A percentile compares a stretch with the other conserved stretches of the same genome.
Evolutionary conservation across 1,140 invertebrate species (phyloP).

Genomic region (Heliothis subflexa): DNA sequence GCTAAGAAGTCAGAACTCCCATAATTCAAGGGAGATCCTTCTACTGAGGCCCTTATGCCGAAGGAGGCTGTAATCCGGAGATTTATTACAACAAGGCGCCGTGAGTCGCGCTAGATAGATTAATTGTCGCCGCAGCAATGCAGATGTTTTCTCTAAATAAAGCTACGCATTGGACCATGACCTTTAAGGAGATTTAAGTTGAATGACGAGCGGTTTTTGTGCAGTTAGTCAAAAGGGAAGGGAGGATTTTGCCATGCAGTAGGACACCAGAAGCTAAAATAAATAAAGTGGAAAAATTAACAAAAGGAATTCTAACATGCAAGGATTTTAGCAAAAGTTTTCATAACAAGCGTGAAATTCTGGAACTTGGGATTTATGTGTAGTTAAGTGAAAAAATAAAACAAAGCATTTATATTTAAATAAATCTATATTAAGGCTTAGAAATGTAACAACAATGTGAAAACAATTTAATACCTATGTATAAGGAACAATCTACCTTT

Average conservation of each 20-base stretch:
- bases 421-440: background rate
- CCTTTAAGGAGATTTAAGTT: background rate
- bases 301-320: too few relatives aligned
- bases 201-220: too few relatives aligned
- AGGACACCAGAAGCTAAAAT: too few relatives aligned
- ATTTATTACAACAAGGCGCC: constrained; percentile 40
- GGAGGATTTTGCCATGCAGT: background rate
- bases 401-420: background rate
- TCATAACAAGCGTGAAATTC: too few relatives aligned
- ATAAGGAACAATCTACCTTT: background rate
- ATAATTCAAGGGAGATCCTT: constrained; percentile 39
- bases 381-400: background rate
- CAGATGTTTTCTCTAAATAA: constrained; percentile 46
- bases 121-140: constrained; percentile 42
- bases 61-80: constrained; percentile 38
- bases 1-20: constrained; percentile 26
- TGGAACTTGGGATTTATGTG: too few relatives aligned
- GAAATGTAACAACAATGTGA: background rate
- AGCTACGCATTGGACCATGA: constrained; percentile 7
- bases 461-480: background rate
- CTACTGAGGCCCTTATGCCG: constrained; percentile 5
- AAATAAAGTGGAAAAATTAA: too few relatives aligned
- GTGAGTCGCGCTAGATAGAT: constrained; percentile 37
- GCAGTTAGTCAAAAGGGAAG: background rate
- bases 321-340: too few relatives aligned